phyloP scores from a whole-genome alignment of 2,113 vertebrate species.

The Ptychochromis oligacanthus region DNA sequence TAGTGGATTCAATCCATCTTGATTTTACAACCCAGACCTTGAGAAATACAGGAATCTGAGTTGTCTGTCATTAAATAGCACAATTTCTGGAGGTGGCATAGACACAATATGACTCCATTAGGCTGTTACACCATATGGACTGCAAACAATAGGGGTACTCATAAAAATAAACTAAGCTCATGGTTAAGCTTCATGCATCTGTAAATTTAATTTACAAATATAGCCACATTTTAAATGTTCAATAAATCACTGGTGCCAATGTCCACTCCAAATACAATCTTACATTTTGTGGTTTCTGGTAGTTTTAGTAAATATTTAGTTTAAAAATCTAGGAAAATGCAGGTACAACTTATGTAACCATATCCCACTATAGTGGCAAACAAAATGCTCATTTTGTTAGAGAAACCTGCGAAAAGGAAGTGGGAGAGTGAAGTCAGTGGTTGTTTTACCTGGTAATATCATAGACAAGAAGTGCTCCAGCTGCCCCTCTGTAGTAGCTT shows the following conservation, averaged over 20 bases:
- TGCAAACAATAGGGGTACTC: neutral
- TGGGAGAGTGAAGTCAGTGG: neutral
- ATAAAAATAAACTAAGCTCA: neutral
- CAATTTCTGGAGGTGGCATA: neutral
- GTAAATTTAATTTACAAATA: neutral
- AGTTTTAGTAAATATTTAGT: neutral
- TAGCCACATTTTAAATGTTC: neutral
- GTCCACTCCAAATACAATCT: neutral
- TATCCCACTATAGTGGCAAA: neutral
- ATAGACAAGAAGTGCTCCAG: conserved; percentile 90
- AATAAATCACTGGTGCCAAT: neutral
- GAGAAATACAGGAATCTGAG: conserved; percentile 15
- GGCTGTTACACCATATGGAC: neutral
- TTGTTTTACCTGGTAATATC: conserved; percentile 89
- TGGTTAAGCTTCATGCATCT: neutral
- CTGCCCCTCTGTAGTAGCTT: conserved; percentile 93
- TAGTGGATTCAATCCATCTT: conserved; percentile 29
- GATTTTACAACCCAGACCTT: conserved; percentile 42
- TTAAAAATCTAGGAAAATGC: neutral
- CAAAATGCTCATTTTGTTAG: neutral
- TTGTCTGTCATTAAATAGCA: neutral
- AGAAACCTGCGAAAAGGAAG: neutral
- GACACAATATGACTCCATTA: neutral
- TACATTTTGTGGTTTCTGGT: neutral
- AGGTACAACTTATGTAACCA: neutral